These are phyloP conservation scores for Urocyon cinereoargenteus DNA, from an alignment of 2,797 vertebrate genomes.

Conservation along the genomic window DNA sequence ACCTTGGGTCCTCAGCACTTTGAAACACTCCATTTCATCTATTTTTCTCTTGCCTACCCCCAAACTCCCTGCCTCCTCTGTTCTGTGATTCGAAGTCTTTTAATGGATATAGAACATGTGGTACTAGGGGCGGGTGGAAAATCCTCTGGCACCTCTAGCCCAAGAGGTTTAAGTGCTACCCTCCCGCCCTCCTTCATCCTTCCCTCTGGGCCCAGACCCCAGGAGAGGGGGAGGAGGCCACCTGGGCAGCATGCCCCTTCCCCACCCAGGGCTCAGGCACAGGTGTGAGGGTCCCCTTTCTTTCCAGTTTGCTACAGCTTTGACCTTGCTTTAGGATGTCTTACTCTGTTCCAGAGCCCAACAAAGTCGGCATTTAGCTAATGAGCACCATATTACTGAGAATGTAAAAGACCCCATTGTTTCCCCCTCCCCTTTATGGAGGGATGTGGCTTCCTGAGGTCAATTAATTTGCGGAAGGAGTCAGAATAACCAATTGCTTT, in stretches of 20 bases:
- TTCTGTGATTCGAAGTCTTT: constrained; percentile 16
- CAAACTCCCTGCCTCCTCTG: background rate
- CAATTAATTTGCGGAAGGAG: constrained; percentile 58
- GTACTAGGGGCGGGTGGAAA: background rate
- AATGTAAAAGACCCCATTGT: constrained; percentile 74
- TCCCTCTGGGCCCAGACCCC: background rate
- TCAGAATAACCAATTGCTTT: constrained; percentile 53
- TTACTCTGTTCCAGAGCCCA: constrained; percentile 49
- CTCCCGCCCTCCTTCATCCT: background rate
- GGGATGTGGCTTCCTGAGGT: constrained; percentile 55
- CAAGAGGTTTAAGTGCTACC: background rate
- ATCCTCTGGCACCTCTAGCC: background rate
- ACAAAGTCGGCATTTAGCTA: constrained; percentile 74
- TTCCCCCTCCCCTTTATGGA: constrained; percentile 37
- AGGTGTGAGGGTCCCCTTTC: constrained; percentile 32
- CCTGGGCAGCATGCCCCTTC: background rate
- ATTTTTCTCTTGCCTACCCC: background rate
- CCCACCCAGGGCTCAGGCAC: background rate
- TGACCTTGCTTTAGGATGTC: constrained; percentile 58
- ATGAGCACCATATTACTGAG: constrained; percentile 55
- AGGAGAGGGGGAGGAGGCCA: too few species aligned
- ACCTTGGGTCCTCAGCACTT: background rate
- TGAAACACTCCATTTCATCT: background rate
- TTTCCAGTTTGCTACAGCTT: background rate
- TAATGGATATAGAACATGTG: background rate